Conservation (phyloP, 2,797 vertebrate species). For the Denticeps clupeoides region DNA sequence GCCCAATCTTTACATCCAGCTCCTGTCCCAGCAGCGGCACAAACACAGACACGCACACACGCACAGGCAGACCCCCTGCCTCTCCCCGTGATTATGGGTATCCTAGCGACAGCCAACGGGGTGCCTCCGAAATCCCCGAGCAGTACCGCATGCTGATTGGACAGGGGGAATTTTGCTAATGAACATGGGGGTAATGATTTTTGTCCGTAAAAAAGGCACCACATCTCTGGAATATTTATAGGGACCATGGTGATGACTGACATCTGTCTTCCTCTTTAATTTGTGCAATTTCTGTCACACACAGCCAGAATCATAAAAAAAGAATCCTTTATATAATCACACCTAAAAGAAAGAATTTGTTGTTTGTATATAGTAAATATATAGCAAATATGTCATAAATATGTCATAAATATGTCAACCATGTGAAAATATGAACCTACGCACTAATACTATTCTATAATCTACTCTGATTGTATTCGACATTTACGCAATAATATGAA, state of each 20-base stretch:
- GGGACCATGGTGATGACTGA: not conserved
- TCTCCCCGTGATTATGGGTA: constrained; percentile 68
- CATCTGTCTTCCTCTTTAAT: too few relatives aligned
- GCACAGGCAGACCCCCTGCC: constrained; percentile 51
- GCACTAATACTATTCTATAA: too few relatives aligned
- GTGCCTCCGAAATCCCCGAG: constrained; percentile 51
- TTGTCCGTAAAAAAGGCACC: constrained; percentile 46
- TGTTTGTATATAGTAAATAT: too few relatives aligned
- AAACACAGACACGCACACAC: constrained; percentile 33
- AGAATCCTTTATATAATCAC: too few relatives aligned
- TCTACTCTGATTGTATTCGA: too few relatives aligned
- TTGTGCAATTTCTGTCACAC: too few relatives aligned
- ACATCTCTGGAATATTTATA: constrained; percentile 25
- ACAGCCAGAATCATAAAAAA: too few relatives aligned
- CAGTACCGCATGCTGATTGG: constrained; percentile 52
- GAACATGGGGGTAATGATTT: constrained; percentile 65
- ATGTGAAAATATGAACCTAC: too few relatives aligned
- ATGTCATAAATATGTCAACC: too few relatives aligned
- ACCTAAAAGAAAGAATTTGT: too few relatives aligned
- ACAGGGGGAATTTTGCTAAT: constrained; percentile 54
- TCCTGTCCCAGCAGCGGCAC: not conserved
- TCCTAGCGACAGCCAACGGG: constrained; percentile 70
- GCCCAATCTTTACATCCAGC: not conserved
- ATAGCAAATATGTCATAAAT: too few relatives aligned
- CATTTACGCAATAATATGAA: too few relatives aligned